These are phyloP conservation scores for Platygyra sinensis DNA, from an alignment of 64 coral and sea anemone genomes.

Conservation along the genomic window DNA sequence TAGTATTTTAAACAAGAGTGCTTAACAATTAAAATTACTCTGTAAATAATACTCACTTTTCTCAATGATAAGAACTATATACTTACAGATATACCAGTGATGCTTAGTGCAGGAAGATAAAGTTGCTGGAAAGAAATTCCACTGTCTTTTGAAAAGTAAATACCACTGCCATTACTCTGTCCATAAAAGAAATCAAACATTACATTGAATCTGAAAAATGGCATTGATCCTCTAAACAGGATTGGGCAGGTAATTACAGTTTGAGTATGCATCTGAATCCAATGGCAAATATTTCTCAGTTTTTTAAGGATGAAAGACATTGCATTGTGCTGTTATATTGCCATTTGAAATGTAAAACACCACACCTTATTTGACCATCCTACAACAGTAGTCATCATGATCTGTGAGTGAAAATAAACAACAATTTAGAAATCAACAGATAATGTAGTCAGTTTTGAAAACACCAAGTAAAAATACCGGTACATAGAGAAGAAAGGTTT, in stretches of 20 bases:
- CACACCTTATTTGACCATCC: slow-evolving; percentile 39
- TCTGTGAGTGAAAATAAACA: background rate
- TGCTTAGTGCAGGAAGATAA: background rate
- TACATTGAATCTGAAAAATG: background rate
- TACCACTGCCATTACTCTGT: background rate
- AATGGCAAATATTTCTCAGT: too few relatives aligned
- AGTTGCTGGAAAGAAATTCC: slow-evolving; percentile 23
- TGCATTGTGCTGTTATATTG: too few relatives aligned
- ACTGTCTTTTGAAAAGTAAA: slow-evolving; percentile 32
- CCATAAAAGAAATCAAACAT: background rate
- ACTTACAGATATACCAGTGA: slow-evolving; percentile 15
- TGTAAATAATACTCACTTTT: too few relatives aligned
- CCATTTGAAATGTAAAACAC: too few relatives aligned
- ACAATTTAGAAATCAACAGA: background rate
- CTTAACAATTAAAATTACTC: too few relatives aligned
- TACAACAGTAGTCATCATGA: background rate
- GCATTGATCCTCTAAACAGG: too few relatives aligned
- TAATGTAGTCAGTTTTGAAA: background rate
- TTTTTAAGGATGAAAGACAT: too few relatives aligned
- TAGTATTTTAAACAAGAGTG: too few relatives aligned
- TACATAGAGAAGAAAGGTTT: background rate
- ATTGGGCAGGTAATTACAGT: too few relatives aligned
- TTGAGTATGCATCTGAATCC: too few relatives aligned
- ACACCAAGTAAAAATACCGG: background rate
- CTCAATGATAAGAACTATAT: too few relatives aligned